Percentiles rank a stretch among this genome's conserved stretches.
Evolutionary conservation across 2,113 vertebrate genomes (phyloP).

Genomic region (Eudyptes chrysolophus): DNA sequence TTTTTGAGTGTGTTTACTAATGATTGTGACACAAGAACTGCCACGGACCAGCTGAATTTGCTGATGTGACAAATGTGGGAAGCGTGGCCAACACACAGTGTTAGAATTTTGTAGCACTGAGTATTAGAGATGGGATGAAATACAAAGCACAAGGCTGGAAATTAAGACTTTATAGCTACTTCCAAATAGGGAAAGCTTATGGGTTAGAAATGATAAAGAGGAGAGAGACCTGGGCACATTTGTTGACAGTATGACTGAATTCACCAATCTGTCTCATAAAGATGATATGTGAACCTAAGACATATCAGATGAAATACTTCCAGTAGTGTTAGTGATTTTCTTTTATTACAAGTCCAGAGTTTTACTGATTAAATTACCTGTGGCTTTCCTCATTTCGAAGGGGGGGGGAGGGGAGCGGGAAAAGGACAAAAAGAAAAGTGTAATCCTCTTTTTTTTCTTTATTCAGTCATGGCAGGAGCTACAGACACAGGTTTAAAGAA

Average conservation of each 20-base stretch:
- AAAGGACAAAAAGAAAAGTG: neutral
- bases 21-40: neutral
- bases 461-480: neutral
- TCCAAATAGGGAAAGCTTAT: neutral
- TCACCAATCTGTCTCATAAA: neutral
- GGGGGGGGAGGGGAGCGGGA: rapidly evolving
- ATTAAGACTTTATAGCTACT: neutral
- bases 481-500: neutral
- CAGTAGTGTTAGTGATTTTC: neutral
- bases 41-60: neutral
- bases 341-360: neutral
- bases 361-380: neutral
- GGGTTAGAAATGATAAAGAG: neutral
- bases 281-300: neutral
- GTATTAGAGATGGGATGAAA: neutral
- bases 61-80: neutral
- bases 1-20: neutral
- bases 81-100: rapidly evolving
- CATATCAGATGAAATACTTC: neutral
- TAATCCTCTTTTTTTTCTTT: neutral
- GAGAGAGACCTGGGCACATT: neutral
- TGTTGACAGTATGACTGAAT: neutral
- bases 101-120: neutral
- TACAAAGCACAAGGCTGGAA: neutral
- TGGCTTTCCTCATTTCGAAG: neutral